Evolutionary conservation across 2,113 vertebrate species (phyloP).

Genomic region (Poecilia latipinna): DNA sequence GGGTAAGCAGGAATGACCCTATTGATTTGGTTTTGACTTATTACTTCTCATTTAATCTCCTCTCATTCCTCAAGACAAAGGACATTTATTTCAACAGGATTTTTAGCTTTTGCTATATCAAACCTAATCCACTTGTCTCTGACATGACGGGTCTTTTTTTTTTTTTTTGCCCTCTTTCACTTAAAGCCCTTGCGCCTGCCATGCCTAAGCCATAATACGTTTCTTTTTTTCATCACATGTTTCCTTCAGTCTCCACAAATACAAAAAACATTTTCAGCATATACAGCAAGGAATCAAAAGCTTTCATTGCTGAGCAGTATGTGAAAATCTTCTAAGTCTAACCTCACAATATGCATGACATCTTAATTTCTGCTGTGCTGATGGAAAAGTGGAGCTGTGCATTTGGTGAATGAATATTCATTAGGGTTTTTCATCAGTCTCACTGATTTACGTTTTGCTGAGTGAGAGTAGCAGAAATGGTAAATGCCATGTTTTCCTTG

Average conservation of each 20-base stretch:
- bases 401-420: slow-evolving; percentile 67
- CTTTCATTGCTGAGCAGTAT: slow-evolving; percentile 20
- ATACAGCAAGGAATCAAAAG: slow-evolving; percentile 27
- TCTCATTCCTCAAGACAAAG: slow-evolving; percentile 46
- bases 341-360: slow-evolving; percentile 46
- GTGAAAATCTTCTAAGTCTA: slow-evolving; percentile 44
- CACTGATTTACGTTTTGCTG: slow-evolving; percentile 22
- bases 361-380: slow-evolving; percentile 45
- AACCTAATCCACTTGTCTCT: slow-evolving; percentile 62
- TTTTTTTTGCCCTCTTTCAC: slow-evolving; percentile 52
- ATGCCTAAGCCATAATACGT: slow-evolving; percentile 24
- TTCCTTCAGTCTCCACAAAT: slow-evolving; percentile 12
- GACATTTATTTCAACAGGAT: slow-evolving; percentile 65
- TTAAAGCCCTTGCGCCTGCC: slow-evolving; percentile 49
- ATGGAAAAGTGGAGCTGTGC: slow-evolving; percentile 50
- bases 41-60: slow-evolving; percentile 50
- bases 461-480: slow-evolving; percentile 20
- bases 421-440: slow-evolving; percentile 35
- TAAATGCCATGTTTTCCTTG: slow-evolving; percentile 24
- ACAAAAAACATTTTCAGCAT: slow-evolving; percentile 23
- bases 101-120: slow-evolving; percentile 69
- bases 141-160: slow-evolving; percentile 52
- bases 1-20: slow-evolving; percentile 81
- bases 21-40: slow-evolving; percentile 69
- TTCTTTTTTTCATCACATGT: slow-evolving; percentile 13